A percentile compares a stretch with the other conserved stretches of the same genome.
phyloP scores from a whole-genome alignment of 2,797 vertebrate species.

The Anniella stebbinsi region DNA sequence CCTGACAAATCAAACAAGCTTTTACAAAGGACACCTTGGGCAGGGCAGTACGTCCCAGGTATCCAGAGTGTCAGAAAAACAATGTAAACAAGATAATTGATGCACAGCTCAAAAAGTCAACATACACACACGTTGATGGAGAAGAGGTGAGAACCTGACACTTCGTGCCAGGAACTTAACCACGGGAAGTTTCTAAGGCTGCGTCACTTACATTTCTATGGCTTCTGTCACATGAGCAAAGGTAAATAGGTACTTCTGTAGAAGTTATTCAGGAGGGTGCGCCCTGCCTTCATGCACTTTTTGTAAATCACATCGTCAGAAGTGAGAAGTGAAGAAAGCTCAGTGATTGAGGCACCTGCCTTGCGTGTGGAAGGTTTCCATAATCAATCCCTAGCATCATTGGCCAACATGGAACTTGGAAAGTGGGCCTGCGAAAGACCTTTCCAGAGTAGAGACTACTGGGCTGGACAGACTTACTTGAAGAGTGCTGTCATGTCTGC shows the following conservation, averaged over 20 bases:
- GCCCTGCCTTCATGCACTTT: neutral
- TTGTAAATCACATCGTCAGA: neutral
- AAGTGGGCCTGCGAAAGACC: neutral
- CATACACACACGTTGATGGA: neutral
- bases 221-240: neutral
- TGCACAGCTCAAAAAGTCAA: slow-evolving; percentile 30
- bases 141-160: neutral
- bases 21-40: slow-evolving; percentile 13
- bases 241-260: neutral
- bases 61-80: slow-evolving; percentile 34
- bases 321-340: too few relatives aligned
- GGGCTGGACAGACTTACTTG: too few relatives aligned
- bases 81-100: neutral
- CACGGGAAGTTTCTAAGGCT: neutral
- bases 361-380: neutral
- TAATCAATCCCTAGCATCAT: neutral
- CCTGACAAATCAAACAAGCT: slow-evolving; percentile 57
- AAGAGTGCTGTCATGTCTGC: too few relatives aligned
- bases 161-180: neutral
- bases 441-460: neutral
- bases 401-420: neutral
- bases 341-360: neutral
- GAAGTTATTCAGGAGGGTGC: neutral
- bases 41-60: slow-evolving; percentile 6
- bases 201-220: neutral